Evolutionary conservation across 2,113 vertebrate genomes (phyloP).

Genomic region (Megaleporinus macrocephalus): DNA sequence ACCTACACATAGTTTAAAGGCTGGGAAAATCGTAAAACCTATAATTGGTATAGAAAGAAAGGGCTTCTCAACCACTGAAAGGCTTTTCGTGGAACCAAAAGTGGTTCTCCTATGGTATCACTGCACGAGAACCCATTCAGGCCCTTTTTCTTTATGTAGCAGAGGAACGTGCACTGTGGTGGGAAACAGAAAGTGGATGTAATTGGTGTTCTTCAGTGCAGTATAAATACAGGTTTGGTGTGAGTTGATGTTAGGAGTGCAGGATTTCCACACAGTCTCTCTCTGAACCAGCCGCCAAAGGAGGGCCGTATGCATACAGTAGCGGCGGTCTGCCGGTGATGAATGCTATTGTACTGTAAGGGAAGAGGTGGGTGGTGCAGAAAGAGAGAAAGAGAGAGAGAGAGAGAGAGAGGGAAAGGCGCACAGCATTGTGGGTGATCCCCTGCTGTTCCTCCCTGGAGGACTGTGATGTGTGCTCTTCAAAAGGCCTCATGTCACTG

Average conservation of each 20-base stretch:
- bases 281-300: slow-evolving; percentile 29
- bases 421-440: slow-evolving; percentile 60
- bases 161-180: too few species aligned
- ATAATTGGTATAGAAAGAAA: too few species aligned
- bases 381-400: slow-evolving; percentile 21
- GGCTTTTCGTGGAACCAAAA: too few species aligned
- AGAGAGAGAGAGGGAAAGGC: slow-evolving; percentile 18
- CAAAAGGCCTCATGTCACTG: slow-evolving; percentile 62
- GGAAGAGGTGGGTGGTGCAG: slow-evolving; percentile 51
- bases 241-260: slow-evolving; percentile 40
- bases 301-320: slow-evolving; percentile 48
- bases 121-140: too few species aligned
- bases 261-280: slow-evolving; percentile 42
- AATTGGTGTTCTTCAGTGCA: slow-evolving; percentile 35
- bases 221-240: slow-evolving; percentile 44
- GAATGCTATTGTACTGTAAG: slow-evolving; percentile 56
- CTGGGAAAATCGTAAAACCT: too few species aligned
- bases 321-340: slow-evolving; percentile 29
- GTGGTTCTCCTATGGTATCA: too few species aligned
- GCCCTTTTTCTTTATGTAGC: too few species aligned
- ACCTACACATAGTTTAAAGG: too few species aligned
- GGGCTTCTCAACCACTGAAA: too few species aligned
- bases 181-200: slow-evolving; percentile 22
- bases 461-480: slow-evolving; percentile 63
- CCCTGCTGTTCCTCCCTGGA: slow-evolving; percentile 62